These are phyloP conservation scores for Corythornis vintsioides DNA, from an alignment of 2,113 vertebrate genomes.

Conservation along the genomic window DNA sequence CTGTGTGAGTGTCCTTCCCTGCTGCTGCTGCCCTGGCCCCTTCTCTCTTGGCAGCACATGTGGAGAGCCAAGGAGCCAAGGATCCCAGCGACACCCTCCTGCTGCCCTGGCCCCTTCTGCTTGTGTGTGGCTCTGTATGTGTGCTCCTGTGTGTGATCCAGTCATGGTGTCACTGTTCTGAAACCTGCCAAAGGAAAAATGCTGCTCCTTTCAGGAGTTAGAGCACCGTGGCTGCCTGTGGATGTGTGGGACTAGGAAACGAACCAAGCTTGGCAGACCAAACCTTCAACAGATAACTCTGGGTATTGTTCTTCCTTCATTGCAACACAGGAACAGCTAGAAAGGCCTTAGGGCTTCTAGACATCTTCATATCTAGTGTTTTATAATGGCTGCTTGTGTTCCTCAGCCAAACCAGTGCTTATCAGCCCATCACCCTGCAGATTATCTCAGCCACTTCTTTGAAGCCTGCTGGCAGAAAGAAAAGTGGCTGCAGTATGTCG, in stretches of 20 bases:
- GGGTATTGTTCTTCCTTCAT: neutral
- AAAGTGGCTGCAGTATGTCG: neutral
- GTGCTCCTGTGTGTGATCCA: neutral
- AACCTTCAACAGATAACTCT: neutral
- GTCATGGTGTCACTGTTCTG: neutral
- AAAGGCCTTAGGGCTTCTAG: neutral
- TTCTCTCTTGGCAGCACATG: neutral
- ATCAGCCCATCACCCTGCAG: neutral
- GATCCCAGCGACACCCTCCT: neutral
- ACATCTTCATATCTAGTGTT: neutral
- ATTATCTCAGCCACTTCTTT: neutral
- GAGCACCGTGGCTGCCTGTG: neutral
- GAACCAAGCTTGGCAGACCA: slow-evolving; percentile 34
- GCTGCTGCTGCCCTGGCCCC: neutral
- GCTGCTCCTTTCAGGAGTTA: neutral
- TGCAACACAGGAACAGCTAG: neutral
- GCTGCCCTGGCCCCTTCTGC: neutral
- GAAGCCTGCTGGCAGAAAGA: neutral
- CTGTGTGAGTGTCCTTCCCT: neutral
- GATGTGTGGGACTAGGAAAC: neutral
- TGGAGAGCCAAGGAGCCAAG: slow-evolving; percentile 21
- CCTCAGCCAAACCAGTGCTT: neutral
- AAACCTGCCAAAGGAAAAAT: neutral
- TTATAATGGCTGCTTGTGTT: neutral
- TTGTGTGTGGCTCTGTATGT: neutral